Evolutionary conservation across 2,797 vertebrate species (phyloP), one percentile per base, ranked within the genome.

Genomic region (Agapornis canus): DNA sequence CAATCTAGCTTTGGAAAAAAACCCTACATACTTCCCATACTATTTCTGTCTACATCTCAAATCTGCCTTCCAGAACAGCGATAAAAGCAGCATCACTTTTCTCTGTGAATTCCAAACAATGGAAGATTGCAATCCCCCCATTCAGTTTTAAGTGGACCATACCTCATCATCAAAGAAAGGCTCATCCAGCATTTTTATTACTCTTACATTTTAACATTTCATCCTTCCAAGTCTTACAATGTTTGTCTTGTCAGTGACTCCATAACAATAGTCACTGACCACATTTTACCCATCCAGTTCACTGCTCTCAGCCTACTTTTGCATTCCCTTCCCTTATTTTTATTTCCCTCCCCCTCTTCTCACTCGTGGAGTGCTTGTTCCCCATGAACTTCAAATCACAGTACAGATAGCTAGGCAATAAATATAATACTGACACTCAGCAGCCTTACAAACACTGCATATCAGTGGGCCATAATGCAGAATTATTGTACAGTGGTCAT

Each of bases 11-110:
- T 42, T 64, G 64, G 40, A 84, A 88, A 48, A 73, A 84, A 86
- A 57, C 4, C 26, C 54, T 39, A 23, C 0, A 0, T 22, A 35
- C 35, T 61, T 77, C 40, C 51, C 21, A n/a, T 5, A 19, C 26
- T 64, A 52, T 49, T 94, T 49, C 65, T 72, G 65, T 32, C 68
- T 56, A 1, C 13, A 29, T 69, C 70, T 77, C 59, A 88, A 84
- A 82, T 51, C 70, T 88, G 91, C 51, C 70, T 90, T 92, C 86
- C 77, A 73, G 32, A 68, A 85, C 13, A 35, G 52, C 7, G 60
- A 76, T 16, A 60, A 81, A 90, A 80, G 72, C 70, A 76, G 26
- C 39, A 27, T 19, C 69, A 63, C 40, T 76, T 42, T 76, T 54
- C 25, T 40, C 77, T 61, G 43, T 47, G 37, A 84, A 60, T 14